Evolutionary conservation across 2,113 vertebrate genomes (phyloP).

Genomic region (Mormoops blainvillei): DNA sequence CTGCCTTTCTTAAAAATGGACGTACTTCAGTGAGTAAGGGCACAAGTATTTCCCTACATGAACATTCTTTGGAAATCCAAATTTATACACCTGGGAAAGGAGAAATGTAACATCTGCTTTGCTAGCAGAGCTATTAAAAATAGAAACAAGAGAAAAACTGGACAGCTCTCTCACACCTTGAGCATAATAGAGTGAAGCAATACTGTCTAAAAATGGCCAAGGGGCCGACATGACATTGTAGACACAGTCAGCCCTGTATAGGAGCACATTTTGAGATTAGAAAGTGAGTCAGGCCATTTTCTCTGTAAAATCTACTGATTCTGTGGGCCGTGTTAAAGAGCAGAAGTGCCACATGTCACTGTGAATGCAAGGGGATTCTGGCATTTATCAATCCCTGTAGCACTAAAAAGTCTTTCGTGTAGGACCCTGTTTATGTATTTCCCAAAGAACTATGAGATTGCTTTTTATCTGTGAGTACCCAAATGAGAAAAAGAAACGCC

Average conservation of each 20-base stretch:
- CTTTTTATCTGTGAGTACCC: neutral
- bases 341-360: neutral
- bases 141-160: neutral
- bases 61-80: slow-evolving; percentile 40
- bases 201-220: neutral
- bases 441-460: neutral
- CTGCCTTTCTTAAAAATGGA: neutral
- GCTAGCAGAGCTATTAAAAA: neutral
- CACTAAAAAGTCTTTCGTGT: neutral
- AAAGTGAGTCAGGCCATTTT: neutral
- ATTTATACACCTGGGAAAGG: neutral
- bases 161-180: neutral
- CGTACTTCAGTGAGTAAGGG: neutral
- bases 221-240: neutral
- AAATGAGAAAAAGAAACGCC: neutral
- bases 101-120: neutral
- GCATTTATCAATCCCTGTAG: neutral
- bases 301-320: neutral
- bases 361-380: neutral
- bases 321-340: neutral
- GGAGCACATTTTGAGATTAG: neutral
- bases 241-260: neutral
- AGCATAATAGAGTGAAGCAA: neutral
- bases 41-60: neutral
- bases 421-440: neutral